A percentile compares a stretch with the other conserved stretches of the same genome.
Evolutionary conservation across 2,797 vertebrate genomes (phyloP).

Genomic region (Scyliorhinus canicula): DNA sequence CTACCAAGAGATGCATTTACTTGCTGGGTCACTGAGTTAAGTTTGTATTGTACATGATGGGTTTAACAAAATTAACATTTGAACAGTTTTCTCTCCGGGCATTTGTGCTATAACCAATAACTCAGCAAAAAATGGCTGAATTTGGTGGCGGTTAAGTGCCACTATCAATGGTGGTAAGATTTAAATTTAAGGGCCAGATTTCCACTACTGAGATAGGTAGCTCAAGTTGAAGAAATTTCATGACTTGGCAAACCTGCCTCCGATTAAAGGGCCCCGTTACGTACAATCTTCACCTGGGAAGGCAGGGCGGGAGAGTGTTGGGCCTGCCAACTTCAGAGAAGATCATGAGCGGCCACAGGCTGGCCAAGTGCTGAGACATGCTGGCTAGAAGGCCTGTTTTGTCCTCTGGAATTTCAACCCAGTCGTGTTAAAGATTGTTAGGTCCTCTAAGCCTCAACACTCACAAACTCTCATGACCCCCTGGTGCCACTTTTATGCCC

Average conservation of each 20-base stretch:
- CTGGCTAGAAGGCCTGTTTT: not conserved
- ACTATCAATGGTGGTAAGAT: not conserved
- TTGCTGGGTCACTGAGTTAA: not conserved
- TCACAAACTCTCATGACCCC: not conserved
- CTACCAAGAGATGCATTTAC: not conserved
- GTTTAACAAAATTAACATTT: not conserved
- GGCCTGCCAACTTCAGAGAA: not conserved
- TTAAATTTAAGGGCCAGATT: not conserved
- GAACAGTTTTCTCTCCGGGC: not conserved
- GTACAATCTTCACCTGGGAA: not conserved
- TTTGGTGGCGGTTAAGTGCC: not conserved
- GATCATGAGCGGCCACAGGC: not conserved
- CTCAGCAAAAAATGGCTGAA: not conserved
- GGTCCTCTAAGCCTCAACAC: not conserved
- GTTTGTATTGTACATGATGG: not conserved
- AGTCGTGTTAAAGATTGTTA: not conserved
- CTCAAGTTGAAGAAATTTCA: not conserved
- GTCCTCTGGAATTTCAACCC: not conserved
- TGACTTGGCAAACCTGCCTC: not conserved
- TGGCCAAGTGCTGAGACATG: not conserved
- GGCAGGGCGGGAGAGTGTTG: not conserved
- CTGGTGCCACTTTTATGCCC: too few species aligned
- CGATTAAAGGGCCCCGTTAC: not conserved
- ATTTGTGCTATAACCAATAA: not conserved
- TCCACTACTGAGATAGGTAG: not conserved